phyloP scores from a whole-genome alignment of 2,113 vertebrate genomes.

The Silurus asotus region DNA sequence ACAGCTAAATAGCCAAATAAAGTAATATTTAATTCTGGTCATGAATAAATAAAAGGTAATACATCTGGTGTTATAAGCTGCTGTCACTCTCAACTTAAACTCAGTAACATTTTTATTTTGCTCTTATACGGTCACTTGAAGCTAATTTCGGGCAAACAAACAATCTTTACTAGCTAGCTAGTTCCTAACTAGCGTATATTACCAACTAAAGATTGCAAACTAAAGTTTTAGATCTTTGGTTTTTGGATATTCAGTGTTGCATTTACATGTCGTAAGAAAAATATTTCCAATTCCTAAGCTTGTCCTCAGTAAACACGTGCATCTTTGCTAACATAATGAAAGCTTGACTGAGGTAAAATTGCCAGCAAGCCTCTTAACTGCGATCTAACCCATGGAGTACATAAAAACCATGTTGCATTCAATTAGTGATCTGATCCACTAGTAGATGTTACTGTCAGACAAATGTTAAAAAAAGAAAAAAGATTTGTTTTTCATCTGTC shows the following conservation, averaged over 20 bases:
- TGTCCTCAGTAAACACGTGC: neutral
- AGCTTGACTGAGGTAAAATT: neutral
- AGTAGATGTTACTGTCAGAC: neutral
- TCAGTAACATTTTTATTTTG: neutral
- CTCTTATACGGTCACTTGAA: neutral
- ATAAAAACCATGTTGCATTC: neutral
- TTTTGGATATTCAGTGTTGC: neutral
- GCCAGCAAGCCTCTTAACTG: slow-evolving; percentile 56
- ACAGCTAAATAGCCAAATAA: neutral
- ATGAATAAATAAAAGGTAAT: neutral
- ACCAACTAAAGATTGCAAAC: neutral
- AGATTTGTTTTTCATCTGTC: slow-evolving; percentile 22
- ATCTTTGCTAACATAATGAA: neutral
- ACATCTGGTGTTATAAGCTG: neutral
- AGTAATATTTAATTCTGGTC: neutral
- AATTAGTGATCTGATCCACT: neutral
- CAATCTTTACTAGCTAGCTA: neutral
- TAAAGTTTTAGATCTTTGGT: neutral
- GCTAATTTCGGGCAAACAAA: neutral
- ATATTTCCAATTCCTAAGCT: no score
- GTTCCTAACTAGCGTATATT: neutral
- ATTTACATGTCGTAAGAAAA: neutral
- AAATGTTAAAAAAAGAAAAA: neutral
- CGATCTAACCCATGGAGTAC: slow-evolving; percentile 62
- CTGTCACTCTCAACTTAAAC: neutral